These are phyloP conservation scores for Caenorhabditis wallacei DNA, from an alignment of 2,888 invertebrate species.

Conservation along the genomic window DNA sequence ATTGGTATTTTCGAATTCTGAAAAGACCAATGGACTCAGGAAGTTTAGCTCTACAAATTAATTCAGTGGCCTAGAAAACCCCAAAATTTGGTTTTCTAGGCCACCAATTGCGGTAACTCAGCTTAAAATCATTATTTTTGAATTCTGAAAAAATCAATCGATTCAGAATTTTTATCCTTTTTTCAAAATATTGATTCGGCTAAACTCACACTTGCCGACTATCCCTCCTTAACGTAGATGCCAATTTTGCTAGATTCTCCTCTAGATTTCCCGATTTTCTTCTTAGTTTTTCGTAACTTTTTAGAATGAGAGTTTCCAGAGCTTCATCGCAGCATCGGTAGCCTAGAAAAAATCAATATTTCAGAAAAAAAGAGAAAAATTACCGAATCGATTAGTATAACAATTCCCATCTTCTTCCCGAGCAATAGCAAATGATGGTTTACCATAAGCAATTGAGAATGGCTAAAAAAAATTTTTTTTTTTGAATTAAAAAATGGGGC, in stretches of 20 bases:
- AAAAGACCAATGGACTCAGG: too few relatives aligned
- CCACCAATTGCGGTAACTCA: not conserved
- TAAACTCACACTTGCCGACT: conserved; percentile 67
- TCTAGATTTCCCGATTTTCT: conserved; percentile 39
- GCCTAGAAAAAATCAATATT: conserved; percentile 2
- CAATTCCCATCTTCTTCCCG: conserved; percentile 48
- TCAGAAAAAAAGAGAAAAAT: not conserved
- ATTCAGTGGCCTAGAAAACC: not conserved
- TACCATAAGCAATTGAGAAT: conserved; percentile 47
- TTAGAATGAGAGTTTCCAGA: conserved; percentile 68
- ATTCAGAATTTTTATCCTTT: not conserved
- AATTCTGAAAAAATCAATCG: too few relatives aligned
- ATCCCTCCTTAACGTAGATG: conserved; percentile 62
- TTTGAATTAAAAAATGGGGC: not conserved
- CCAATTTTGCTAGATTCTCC: conserved; percentile 53
- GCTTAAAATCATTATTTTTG: not conserved
- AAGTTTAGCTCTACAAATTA: too few relatives aligned
- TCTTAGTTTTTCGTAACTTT: conserved; percentile 67
- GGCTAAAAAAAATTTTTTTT: too few relatives aligned
- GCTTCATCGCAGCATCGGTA: conserved; percentile 70
- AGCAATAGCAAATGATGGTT: conserved; percentile 49
- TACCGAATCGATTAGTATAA: conserved; percentile 59
- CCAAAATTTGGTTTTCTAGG: not conserved
- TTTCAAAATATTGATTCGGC: not conserved
- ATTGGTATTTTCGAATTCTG: too few relatives aligned